These are phyloP conservation scores for Mechanitis mazaeus DNA, from an alignment of 2,888 invertebrate species.

Conservation along the genomic window DNA sequence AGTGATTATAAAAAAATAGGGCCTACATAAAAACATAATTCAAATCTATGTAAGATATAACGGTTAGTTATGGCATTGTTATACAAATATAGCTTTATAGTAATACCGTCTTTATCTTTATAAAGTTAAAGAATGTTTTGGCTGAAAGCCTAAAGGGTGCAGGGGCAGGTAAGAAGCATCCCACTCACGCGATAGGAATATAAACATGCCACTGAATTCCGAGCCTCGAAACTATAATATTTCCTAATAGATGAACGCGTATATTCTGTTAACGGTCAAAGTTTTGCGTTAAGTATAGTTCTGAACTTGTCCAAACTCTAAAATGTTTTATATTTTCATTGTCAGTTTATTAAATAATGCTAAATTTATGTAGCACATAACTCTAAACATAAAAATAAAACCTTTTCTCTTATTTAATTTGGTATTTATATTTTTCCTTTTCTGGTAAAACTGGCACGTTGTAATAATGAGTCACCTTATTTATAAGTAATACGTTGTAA, in stretches of 20 bases:
- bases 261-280: constrained; percentile 70
- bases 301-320: constrained; percentile 29
- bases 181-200: constrained; percentile 45
- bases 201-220: constrained; percentile 41
- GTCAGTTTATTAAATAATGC: constrained; percentile 15
- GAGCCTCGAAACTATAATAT: constrained; percentile 48
- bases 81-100: constrained; percentile 32
- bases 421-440: no score
- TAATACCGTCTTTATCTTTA: constrained; percentile 42
- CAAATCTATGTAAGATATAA: constrained; percentile 56
- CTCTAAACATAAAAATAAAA: no score
- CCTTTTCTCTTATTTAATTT: no score
- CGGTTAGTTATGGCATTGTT: constrained; percentile 45
- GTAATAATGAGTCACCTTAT: no score
- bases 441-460: no score
- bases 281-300: constrained; percentile 51
- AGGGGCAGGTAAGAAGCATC: constrained; percentile 33
- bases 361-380: background rate
- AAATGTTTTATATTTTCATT: constrained; percentile 25
- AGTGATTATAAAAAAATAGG: constrained; percentile 43
- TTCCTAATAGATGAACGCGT: constrained; percentile 68
- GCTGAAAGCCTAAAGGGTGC: constrained; percentile 26
- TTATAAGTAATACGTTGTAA: no score
- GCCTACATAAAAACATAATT: constrained; percentile 50
- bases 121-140: constrained; percentile 44